A percentile compares a stretch with the other conserved stretches of the same genome.
Conservation (phyloP, 2,888 invertebrate species). For the Lomographa bimaculata region DNA sequence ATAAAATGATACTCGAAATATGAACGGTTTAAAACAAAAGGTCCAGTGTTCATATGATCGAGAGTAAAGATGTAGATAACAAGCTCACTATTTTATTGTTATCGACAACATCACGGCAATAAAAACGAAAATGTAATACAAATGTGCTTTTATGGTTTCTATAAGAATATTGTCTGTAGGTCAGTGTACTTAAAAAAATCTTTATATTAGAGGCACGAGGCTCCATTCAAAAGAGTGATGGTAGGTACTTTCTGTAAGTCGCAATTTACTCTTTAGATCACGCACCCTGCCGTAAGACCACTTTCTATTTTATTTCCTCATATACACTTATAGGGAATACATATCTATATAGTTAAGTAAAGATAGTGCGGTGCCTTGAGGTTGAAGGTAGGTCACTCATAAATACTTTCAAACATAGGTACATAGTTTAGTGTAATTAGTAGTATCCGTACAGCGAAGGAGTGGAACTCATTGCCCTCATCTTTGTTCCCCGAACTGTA, state of each 20-base stretch:
- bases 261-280: conserved; percentile 29
- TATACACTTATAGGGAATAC: conserved; percentile 23
- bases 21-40: too few relatives aligned
- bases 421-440: too few relatives aligned
- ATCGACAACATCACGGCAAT: conserved; percentile 13
- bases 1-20: too few relatives aligned
- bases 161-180: conserved; percentile 23
- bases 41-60: too few relatives aligned
- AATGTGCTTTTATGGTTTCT: conserved; percentile 15
- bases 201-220: conserved; percentile 11
- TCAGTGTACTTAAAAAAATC: conserved; percentile 16
- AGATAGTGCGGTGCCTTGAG: too few relatives aligned
- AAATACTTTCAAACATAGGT: too few relatives aligned
- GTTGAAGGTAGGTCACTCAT: too few relatives aligned
- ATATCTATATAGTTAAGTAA: conserved; percentile 9
- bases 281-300: conserved; percentile 31
- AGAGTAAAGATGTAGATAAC: conserved; percentile 7
- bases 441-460: too few relatives aligned
- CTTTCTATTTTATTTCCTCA: conserved; percentile 49
- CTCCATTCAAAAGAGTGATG: conserved; percentile 25
- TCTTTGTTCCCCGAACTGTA: too few relatives aligned
- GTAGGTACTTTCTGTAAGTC: conserved; percentile 23
- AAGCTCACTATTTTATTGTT: not conserved
- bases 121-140: conserved; percentile 14
- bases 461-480: too few relatives aligned